Base-by-base conservation (phyloP, 2,113 vertebrate species). In the Trinectes maculatus region DNA sequence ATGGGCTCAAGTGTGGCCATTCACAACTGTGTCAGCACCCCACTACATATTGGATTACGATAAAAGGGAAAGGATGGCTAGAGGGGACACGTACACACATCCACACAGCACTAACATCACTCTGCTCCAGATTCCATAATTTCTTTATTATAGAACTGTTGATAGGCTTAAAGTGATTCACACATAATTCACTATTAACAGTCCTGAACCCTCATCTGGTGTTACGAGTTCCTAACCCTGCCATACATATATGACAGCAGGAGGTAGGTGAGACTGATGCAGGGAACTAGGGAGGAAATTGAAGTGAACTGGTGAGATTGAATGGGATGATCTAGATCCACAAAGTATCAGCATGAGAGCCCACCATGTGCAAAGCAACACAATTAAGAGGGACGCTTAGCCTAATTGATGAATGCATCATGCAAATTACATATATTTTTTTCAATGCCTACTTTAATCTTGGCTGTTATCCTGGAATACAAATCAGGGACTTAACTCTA, bases 291-390 rank as follows among this genome's bases (percentile, higher is more conserved):
- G 51, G 15, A 85, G 85, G 77, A 90, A 82, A 89, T 87, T 90
- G 74, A 65, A 82, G 70, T 46, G 77, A 89, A 85, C 84, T 85
- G 70, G 68, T 25, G 28, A 82, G 73, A 89, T 77, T 79, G 71
- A 71, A 73, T 48, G 67, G 58, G 66, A 58, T 74, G 81, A 66
- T 55, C 25, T 70, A 56, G 46, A 75, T 73, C 77, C 77, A 83
- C 72, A 60, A 52, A 80, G 60, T 85, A 70, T 86, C 89, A 91
- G 85, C 85, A 85, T 87, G 89, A 87, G 71, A 85, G 72, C 60
- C 49, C 77, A 49, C 74, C 73, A 90, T 79, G 85, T 85, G 90
- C 87, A 89, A 91, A 91, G 89, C 89, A 89, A 92, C 85, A 70
- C 87, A 91, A 90, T 91, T 90, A 90, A 86, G 88, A 84, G 63